Evolutionary conservation across 2,113 vertebrate genomes (phyloP).

Genomic region (Gila orcuttii): DNA sequence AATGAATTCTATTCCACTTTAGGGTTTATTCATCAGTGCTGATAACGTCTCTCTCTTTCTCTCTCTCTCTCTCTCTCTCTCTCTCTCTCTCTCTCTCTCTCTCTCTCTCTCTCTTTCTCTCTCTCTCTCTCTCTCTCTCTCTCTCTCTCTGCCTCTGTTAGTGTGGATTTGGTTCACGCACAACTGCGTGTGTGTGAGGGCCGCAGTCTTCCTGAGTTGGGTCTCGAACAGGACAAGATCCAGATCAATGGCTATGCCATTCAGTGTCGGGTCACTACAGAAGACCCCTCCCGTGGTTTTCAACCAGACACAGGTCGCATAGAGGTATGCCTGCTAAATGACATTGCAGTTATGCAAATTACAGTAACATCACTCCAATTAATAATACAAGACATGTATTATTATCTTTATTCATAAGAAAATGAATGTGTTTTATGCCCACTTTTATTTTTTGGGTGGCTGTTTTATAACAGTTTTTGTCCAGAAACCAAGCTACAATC

Average conservation of each 20-base stretch:
- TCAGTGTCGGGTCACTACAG: slow-evolving; percentile 83
- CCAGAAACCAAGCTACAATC: not conserved
- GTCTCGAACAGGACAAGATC: slow-evolving; percentile 78
- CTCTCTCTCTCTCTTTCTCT: not conserved
- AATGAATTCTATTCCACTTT: slow-evolving; percentile 31
- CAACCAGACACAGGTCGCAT: slow-evolving; percentile 83
- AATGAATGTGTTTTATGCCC: not conserved
- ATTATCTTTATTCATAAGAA: not conserved
- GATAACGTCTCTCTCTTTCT: not conserved
- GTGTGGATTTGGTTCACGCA: slow-evolving; percentile 82
- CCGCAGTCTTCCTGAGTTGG: slow-evolving; percentile 75
- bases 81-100: not conserved
- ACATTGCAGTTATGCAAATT: slow-evolving; percentile 4
- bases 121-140: not conserved
- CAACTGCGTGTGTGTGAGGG: slow-evolving; percentile 81
- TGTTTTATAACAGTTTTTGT: not conserved
- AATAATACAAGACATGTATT: not conserved
- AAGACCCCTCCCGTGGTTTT: slow-evolving; percentile 81
- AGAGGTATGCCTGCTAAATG: slow-evolving; percentile 70
- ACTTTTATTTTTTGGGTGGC: not conserved
- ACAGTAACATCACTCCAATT: not conserved
- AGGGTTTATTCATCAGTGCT: slow-evolving; percentile 33
- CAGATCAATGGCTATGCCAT: slow-evolving; percentile 81
- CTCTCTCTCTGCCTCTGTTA: slow-evolving; percentile 50
- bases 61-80: not conserved